These are phyloP conservation scores for Ianthella basta DNA, from an alignment of 37 sponge, comb jelly and placozoan species.

Conservation along the genomic window DNA sequence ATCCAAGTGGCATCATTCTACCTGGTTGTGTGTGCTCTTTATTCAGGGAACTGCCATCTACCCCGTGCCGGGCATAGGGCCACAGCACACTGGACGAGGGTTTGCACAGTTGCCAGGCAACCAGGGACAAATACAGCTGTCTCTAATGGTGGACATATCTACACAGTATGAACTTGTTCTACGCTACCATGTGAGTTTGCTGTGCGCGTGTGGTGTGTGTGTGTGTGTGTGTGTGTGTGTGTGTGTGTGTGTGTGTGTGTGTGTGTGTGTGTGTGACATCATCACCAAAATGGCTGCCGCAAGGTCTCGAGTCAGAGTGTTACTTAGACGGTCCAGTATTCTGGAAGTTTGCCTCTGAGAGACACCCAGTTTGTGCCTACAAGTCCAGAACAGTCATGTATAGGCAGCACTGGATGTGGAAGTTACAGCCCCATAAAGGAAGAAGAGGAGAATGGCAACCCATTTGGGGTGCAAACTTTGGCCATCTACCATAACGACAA, in stretches of 20 bases:
- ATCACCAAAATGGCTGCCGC: too few species aligned
- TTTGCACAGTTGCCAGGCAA: conserved; percentile 9
- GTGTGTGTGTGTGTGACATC: not conserved
- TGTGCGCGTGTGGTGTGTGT: not conserved
- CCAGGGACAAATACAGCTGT: conserved; percentile 23
- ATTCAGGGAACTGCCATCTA: conserved; percentile 7
- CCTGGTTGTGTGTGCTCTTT: not conserved
- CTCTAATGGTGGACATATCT: conserved; percentile 24
- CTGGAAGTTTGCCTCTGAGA: too few species aligned
- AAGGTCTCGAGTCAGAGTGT: too few species aligned
- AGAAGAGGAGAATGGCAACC: too few species aligned
- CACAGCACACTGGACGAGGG: conserved; percentile 55
- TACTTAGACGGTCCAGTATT: too few species aligned
- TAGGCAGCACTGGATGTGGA: too few species aligned
- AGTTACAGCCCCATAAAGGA: too few species aligned
- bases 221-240: not conserved
- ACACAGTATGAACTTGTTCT: conserved; percentile 57
- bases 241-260: not conserved
- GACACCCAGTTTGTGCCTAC: too few species aligned
- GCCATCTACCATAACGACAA: too few species aligned
- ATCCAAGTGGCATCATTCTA: too few species aligned
- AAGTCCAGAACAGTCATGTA: too few species aligned
- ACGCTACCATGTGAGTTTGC: conserved; percentile 45
- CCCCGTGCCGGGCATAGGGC: not conserved
- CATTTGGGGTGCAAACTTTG: too few species aligned